Evolutionary conservation across 1,140 invertebrate species (phyloP).

Genomic region (Euwallacea similis): DNA sequence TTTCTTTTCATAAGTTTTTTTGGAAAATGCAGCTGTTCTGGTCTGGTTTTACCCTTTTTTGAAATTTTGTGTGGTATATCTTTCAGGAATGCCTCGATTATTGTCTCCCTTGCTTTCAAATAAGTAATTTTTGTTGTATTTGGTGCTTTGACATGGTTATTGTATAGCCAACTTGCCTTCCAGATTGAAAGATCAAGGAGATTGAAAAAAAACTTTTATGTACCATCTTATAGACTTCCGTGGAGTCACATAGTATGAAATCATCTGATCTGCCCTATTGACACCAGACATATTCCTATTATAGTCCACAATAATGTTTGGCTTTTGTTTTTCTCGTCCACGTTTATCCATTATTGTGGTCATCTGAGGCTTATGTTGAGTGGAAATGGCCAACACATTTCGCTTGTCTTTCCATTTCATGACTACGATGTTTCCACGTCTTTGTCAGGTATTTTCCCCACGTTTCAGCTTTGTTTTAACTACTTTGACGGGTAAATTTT

Average conservation of each 20-base stretch:
- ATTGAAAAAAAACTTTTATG: constrained; percentile 1
- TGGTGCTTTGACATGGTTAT: not conserved
- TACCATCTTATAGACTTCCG: constrained; percentile 4
- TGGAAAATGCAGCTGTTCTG: not conserved
- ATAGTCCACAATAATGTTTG: constrained; percentile 53
- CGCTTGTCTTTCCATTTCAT: constrained; percentile 55
- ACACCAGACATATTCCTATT: constrained; percentile 36
- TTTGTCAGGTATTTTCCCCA: constrained; percentile 48
- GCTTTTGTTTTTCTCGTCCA: constrained; percentile 11
- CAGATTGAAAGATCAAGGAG: not conserved
- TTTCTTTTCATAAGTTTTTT: not conserved
- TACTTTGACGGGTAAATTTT: constrained; percentile 49
- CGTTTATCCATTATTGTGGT: not conserved
- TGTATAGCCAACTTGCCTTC: not conserved
- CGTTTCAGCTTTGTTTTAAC: constrained; percentile 50
- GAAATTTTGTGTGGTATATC: not conserved
- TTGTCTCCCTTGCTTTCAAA: not conserved
- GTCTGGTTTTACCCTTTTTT: not conserved
- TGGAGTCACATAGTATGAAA: not conserved
- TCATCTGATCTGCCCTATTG: not conserved
- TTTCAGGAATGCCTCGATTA: not conserved
- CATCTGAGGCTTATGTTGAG: constrained; percentile 21
- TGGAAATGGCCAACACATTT: constrained; percentile 53
- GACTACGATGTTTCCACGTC: constrained; percentile 49
- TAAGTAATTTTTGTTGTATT: not conserved